phyloP scores from a whole-genome alignment of 2,888 invertebrate species.

The Corbicula japonica region DNA sequence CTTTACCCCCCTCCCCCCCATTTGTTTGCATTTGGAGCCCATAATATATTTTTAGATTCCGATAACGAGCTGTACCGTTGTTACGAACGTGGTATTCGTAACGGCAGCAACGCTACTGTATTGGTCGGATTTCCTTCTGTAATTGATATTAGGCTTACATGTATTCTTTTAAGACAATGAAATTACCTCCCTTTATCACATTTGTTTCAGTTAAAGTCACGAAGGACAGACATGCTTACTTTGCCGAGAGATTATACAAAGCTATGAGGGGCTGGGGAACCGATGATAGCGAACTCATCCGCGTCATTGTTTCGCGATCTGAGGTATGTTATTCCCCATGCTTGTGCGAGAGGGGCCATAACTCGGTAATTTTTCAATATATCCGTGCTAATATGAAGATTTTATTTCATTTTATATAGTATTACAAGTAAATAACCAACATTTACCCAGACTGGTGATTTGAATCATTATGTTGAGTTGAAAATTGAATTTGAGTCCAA shows the following conservation, averaged over 20 bases:
- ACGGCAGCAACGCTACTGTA: too few relatives aligned
- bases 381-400: not conserved
- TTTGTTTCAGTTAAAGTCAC: slow-evolving; percentile 62
- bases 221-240: slow-evolving; percentile 50
- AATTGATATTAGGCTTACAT: too few relatives aligned
- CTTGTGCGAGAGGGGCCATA: too few relatives aligned
- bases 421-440: not conserved
- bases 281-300: slow-evolving; percentile 62
- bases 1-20: too few relatives aligned
- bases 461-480: not conserved
- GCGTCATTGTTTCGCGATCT: slow-evolving; percentile 63
- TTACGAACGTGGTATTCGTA: too few relatives aligned
- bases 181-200: too few relatives aligned
- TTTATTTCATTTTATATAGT: not conserved
- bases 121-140: too few relatives aligned
- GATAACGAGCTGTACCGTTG: too few relatives aligned
- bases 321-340: too few relatives aligned
- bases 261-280: slow-evolving; percentile 62
- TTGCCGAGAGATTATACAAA: slow-evolving; percentile 62
- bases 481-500: not conserved
- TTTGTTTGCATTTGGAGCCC: too few relatives aligned
- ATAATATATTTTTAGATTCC: too few relatives aligned
- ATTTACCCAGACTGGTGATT: not conserved
- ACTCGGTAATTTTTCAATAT: not conserved
- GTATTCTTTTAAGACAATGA: too few relatives aligned